phyloP scores from a whole-genome alignment of 2,888 invertebrate species.

The Ectemnius cavifrons region DNA sequence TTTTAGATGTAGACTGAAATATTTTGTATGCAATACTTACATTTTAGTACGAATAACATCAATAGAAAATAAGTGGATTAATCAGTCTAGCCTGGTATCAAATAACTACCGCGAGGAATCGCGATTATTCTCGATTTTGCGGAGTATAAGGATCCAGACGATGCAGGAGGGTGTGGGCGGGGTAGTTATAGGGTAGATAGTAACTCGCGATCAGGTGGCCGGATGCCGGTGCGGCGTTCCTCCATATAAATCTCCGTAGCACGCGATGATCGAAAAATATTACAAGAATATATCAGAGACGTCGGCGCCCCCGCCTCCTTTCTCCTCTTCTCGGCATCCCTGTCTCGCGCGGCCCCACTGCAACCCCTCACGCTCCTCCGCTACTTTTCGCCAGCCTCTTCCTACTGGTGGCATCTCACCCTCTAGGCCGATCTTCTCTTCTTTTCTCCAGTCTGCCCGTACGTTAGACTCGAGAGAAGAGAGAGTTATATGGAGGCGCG shows the following conservation, averaged over 20 bases:
- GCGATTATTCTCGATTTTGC: slow-evolving; percentile 24
- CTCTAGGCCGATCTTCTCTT: slow-evolving; percentile 42
- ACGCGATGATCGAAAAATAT: slow-evolving; percentile 79
- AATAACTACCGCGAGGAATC: slow-evolving; percentile 7
- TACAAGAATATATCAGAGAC: slow-evolving; percentile 77
- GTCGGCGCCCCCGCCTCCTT: slow-evolving; percentile 69
- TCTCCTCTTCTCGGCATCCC: slow-evolving; percentile 27
- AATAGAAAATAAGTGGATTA: too few species aligned
- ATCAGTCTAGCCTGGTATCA: too few species aligned
- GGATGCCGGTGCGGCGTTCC: slow-evolving; percentile 63
- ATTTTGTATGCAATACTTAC: too few species aligned
- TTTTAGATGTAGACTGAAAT: too few species aligned
- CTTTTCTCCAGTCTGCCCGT: slow-evolving; percentile 35
- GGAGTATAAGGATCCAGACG: slow-evolving; percentile 16
- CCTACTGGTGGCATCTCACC: slow-evolving; percentile 20
- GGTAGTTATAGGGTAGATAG: slow-evolving; percentile 51
- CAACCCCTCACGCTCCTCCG: background rate
- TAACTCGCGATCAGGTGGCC: slow-evolving; percentile 77
- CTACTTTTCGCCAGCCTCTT: slow-evolving; percentile 6
- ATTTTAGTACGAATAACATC: too few species aligned
- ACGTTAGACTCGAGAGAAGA: slow-evolving; percentile 55
- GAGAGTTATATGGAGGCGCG: slow-evolving; percentile 70
- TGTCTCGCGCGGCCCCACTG: slow-evolving; percentile 2
- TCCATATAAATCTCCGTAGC: slow-evolving; percentile 76
- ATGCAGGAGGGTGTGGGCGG: slow-evolving; percentile 22